Conservation (phyloP, 2,113 vertebrate genomes). For the Mungos mungo region DNA sequence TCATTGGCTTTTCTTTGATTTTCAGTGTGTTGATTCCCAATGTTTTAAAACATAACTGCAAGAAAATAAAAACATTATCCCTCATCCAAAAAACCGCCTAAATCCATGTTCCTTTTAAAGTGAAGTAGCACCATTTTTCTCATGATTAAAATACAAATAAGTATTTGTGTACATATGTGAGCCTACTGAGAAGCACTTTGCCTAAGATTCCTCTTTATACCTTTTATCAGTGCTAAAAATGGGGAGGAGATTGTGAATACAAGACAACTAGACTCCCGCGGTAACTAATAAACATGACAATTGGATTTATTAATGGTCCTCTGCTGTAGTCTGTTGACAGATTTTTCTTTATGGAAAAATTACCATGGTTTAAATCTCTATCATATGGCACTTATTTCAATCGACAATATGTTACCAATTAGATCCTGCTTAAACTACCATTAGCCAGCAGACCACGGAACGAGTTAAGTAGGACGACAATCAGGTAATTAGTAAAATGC, state of each 20-base stretch:
- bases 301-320: conserved; percentile 84
- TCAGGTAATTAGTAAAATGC: conserved; percentile 80
- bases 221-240: conserved; percentile 75
- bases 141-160: conserved; percentile 71
- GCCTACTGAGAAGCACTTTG: conserved; percentile 71
- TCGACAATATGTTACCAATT: conserved; percentile 88
- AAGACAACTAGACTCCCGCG: conserved; percentile 77
- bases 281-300: conserved; percentile 86
- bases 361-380: conserved; percentile 87
- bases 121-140: conserved; percentile 47
- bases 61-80: not conserved
- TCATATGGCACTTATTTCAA: conserved; percentile 88
- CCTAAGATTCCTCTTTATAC: conserved; percentile 66
- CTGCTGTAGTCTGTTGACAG: conserved; percentile 84
- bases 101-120: conserved; percentile 25
- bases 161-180: conserved; percentile 66
- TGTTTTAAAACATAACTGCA: conserved; percentile 38
- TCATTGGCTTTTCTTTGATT: conserved; percentile 12
- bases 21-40: not conserved
- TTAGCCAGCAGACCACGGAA: conserved; percentile 82
- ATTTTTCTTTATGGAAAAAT: conserved; percentile 88
- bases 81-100: conserved; percentile 30
- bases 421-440: conserved; percentile 86
- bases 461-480: conserved; percentile 80
- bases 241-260: conserved; percentile 54